Conservation (phyloP, 2,888 invertebrate genomes). For the Folsomia manolachei region DNA sequence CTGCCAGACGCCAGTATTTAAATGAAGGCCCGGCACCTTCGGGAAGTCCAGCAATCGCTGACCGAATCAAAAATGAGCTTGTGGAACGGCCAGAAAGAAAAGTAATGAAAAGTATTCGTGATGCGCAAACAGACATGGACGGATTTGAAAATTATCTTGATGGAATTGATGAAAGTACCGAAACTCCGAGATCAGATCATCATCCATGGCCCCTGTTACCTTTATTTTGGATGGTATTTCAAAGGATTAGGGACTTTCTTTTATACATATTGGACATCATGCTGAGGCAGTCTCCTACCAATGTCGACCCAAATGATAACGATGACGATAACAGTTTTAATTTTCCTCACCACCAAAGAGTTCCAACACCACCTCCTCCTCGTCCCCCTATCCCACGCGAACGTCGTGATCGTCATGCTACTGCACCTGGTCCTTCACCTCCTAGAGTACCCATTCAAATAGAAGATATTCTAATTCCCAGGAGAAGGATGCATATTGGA, state of each 20-base stretch:
- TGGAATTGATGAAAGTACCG: slow-evolving; percentile 4
- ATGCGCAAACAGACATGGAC: slow-evolving; percentile 43
- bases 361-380: background rate
- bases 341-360: background rate
- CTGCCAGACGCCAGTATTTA: slow-evolving; percentile 23
- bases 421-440: background rate
- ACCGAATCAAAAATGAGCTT: slow-evolving; percentile 21
- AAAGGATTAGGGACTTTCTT: background rate
- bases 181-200: background rate
- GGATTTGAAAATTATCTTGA: slow-evolving; percentile 44
- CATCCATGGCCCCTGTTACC: background rate
- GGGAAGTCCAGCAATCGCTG: slow-evolving; percentile 16
- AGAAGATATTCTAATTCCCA: background rate
- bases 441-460: background rate
- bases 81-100: slow-evolving; percentile 36
- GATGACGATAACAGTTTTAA: background rate
- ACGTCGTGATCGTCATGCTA: too few relatives aligned
- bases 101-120: slow-evolving; percentile 34
- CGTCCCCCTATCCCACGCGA: too few relatives aligned
- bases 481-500: slow-evolving; percentile 1
- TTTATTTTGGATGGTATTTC: background rate
- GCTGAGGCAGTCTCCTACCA: background rate
- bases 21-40: background rate
- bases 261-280: background rate
- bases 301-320: background rate